These are phyloP conservation scores for Eulemur mongoz DNA, from an alignment of 2,797 vertebrate species.

Conservation along the genomic window DNA sequence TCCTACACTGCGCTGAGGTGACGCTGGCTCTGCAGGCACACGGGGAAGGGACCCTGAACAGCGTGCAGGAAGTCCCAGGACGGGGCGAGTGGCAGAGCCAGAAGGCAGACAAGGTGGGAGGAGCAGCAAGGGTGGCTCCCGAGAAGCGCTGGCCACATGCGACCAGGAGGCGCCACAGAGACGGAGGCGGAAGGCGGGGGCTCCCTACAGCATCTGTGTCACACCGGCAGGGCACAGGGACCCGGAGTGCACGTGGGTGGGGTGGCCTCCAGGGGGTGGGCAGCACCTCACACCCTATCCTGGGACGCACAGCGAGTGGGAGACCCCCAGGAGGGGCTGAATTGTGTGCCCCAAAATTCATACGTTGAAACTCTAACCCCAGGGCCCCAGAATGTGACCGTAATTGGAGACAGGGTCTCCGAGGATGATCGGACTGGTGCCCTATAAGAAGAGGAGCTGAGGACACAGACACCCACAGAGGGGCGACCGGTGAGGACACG, in stretches of 20 bases:
- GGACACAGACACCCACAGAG: background rate
- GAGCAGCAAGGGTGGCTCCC: background rate
- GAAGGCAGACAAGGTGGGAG: background rate
- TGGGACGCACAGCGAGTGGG: background rate
- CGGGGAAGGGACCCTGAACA: background rate
- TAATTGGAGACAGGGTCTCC: background rate
- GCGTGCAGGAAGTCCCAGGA: background rate
- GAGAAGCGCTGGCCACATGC: background rate
- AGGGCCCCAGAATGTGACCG: background rate
- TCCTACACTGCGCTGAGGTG: too few species aligned
- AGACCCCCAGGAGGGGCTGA: background rate
- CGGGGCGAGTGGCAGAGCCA: background rate
- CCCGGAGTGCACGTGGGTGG: too few species aligned
- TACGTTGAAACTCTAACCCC: background rate
- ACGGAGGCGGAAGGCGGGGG: background rate
- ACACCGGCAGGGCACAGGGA: background rate
- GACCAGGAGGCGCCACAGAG: background rate
- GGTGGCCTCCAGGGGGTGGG: too few species aligned
- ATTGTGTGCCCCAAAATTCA: background rate
- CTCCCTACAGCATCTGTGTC: too few species aligned
- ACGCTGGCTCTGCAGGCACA: too few species aligned
- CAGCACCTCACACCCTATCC: background rate
- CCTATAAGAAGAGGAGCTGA: background rate
- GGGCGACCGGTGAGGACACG: background rate
- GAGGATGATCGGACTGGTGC: too few species aligned